phyloP scores from a whole-genome alignment of 2,113 vertebrate genomes.

The Mobula birostris region DNA sequence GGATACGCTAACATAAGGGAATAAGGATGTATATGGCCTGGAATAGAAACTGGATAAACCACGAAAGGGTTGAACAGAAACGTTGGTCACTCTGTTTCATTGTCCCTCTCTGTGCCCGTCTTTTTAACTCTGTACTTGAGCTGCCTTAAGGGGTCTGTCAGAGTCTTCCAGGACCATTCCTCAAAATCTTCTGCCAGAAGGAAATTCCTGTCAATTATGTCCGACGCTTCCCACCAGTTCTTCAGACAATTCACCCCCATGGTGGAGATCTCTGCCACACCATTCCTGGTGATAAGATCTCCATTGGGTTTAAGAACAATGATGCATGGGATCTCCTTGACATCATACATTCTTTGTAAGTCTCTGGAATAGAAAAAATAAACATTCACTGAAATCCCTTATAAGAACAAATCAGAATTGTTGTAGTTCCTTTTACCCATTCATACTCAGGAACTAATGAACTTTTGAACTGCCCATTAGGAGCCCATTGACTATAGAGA shows the following conservation, averaged over 20 bases:
- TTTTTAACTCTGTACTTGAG: conserved; percentile 68
- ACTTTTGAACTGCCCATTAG: too few relatives aligned
- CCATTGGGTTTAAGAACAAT: conserved; percentile 78
- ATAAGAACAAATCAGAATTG: not conserved
- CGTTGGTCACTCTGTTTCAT: conserved; percentile 9
- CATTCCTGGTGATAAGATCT: conserved; percentile 64
- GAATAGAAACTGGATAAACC: not conserved
- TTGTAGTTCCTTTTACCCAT: not conserved
- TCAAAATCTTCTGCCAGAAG: conserved; percentile 66
- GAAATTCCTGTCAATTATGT: conserved; percentile 77
- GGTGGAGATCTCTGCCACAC: conserved; percentile 64
- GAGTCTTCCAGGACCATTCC: conserved; percentile 56
- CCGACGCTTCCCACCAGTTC: conserved; percentile 78
- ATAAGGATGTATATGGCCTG: not conserved
- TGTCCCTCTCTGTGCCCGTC: not conserved
- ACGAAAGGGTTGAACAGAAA: not conserved
- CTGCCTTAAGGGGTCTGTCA: conserved; percentile 67
- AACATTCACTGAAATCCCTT: not conserved
- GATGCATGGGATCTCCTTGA: conserved; percentile 65
- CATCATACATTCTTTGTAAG: conserved; percentile 64
- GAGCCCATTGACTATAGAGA: too few relatives aligned
- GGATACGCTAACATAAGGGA: not conserved
- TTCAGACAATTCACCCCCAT: conserved; percentile 66
- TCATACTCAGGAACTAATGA: too few relatives aligned
- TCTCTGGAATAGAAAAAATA: conserved; percentile 57